Evolutionary conservation across 2,797 vertebrate genomes (phyloP), one percentile per base, ranked within the genome.

Genomic region (Neosilurus mollespiculum): DNA sequence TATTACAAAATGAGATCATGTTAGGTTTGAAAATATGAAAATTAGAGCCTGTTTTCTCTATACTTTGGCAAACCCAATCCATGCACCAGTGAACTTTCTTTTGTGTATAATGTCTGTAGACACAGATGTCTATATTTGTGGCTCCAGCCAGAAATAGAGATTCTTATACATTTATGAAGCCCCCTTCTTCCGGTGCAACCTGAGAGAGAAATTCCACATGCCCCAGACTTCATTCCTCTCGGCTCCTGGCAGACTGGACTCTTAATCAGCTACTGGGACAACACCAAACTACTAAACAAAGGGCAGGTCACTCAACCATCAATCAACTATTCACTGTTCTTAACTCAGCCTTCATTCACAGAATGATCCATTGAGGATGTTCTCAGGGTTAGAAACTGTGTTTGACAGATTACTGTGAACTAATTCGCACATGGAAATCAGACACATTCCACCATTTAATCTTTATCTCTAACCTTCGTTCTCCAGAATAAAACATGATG

Each of bases 161-260:
- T 24, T 51, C 26, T 22, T 56, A 16, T 77, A 49, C 54, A n/a
- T 2, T 37, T 78, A 51, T 26, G 12, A 51, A 37, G 37, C 26
- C 22, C 51, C 12, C 61, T 54, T 73, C 64, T 81, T 49, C 51
- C 24, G 1, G 20, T 4, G 14, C 37, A 62, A 56, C 73, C 72
- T 59, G 65, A 83, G 22, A 54, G 34, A 77, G 64, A 71, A 84
- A 69, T 69, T 24, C 51, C 69, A 62, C 54, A 24, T 56, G 26
- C 76, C 34, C 22, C 37, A 59, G 67, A 73, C 76, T 78, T n/a
- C 80, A 80, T 82, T 84, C 71, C 65, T 30, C 49, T 65, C 11
- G 79, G 71, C 86, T 87, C 87, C 84, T 65, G 67, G 12, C 22
- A 15, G 26, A 26, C 87, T 65, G 43, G 37, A 34, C 62, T 80